Evolutionary conservation across 2,888 invertebrate genomes (phyloP).

Genomic region (Lacanobia wlatinum): DNA sequence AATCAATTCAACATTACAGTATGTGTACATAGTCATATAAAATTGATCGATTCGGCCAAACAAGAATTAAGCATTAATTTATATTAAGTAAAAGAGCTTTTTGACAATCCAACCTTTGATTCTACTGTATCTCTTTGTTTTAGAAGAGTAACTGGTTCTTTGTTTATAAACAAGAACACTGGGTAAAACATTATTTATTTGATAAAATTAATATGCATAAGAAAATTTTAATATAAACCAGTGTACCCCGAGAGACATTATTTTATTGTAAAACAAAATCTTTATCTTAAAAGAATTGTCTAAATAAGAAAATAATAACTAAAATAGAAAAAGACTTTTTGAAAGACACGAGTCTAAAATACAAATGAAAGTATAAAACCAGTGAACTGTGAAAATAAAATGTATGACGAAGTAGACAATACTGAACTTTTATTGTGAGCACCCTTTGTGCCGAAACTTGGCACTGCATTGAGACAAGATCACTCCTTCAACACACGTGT

Average conservation of each 20-base stretch:
- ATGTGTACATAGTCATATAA: too few relatives aligned
- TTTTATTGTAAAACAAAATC: neutral
- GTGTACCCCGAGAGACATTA: neutral
- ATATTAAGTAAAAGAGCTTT: too few relatives aligned
- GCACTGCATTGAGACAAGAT: conserved; percentile 4
- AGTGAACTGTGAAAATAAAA: conserved; percentile 10
- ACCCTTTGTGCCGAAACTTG: conserved; percentile 11
- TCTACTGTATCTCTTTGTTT: too few relatives aligned
- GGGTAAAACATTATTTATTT: neutral
- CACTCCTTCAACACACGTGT: neutral
- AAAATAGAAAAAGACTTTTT: neutral
- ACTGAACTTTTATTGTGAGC: conserved; percentile 34
- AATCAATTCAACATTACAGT: too few relatives aligned
- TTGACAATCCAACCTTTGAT: too few relatives aligned
- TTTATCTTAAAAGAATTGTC: neutral
- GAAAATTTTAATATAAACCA: neutral
- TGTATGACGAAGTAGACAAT: conserved; percentile 19
- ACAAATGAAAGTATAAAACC: neutral
- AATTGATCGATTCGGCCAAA: too few relatives aligned
- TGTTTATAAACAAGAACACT: too few relatives aligned
- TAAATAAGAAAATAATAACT: neutral
- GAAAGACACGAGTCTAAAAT: neutral
- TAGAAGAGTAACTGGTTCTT: too few relatives aligned
- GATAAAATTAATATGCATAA: neutral
- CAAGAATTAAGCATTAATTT: too few relatives aligned